Percentiles rank a stretch among this genome's conserved stretches.
phyloP scores from a whole-genome alignment of 2,797 vertebrate species.

The Coranthus polyacanthus region DNA sequence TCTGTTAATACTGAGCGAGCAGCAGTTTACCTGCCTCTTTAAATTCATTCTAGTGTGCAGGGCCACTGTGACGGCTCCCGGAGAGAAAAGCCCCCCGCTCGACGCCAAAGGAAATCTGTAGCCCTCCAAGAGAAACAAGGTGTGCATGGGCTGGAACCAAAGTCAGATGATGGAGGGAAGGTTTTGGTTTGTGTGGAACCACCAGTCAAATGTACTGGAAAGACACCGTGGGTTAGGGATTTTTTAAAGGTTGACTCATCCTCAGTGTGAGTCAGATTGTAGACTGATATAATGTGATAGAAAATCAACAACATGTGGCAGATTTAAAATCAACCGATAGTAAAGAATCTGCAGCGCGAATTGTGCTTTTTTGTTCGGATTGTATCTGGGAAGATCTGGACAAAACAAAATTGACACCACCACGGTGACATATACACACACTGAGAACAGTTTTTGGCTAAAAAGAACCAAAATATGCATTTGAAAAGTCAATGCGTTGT shows the following conservation, averaged over 20 bases:
- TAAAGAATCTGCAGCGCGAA: neutral
- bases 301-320: neutral
- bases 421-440: too few species aligned
- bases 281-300: neutral
- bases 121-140: constrained; percentile 72
- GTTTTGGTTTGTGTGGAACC: constrained; percentile 45
- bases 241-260: constrained; percentile 8
- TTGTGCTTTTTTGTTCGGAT: neutral
- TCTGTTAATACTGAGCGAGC: constrained; percentile 62
- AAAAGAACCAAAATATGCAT: too few species aligned
- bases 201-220: constrained; percentile 29
- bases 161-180: constrained; percentile 55
- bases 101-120: constrained; percentile 56
- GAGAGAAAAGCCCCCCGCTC: constrained; percentile 43
- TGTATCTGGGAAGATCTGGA: too few species aligned
- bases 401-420: too few species aligned
- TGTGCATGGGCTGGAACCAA: constrained; percentile 59
- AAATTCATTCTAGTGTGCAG: constrained; percentile 60
- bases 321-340: neutral
- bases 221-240: neutral
- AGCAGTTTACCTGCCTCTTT: constrained; percentile 78
- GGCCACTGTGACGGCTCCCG: constrained; percentile 59
- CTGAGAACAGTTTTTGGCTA: too few species aligned
- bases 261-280: constrained; percentile 9
- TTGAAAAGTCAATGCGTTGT: too few species aligned